Evolutionary conservation across 2,113 vertebrate genomes (phyloP), one percentile per base, ranked within the genome.

Genomic region (Hippocampus barbouri): DNA sequence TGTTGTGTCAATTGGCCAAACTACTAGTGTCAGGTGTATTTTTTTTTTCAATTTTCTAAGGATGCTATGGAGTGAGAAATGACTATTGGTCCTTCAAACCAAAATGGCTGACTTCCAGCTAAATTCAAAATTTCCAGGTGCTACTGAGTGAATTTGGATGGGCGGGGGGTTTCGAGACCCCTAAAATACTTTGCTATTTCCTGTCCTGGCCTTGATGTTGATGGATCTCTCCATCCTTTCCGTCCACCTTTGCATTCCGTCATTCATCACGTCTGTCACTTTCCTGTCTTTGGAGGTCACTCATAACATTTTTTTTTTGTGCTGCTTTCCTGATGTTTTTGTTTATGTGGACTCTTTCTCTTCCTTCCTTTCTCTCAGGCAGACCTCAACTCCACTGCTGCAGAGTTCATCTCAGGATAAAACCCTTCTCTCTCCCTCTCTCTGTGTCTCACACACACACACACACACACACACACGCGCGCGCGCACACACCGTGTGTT

Each of bases 341-440:
- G 23, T 59, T 20, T 59, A 69, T 57, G 45, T n/a, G 34, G 47
- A 47, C 11, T 60, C 40, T 40, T 40, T 47, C 27, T 23, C 23
- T n/a, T 62, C 2, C 71, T 76, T 70, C 62, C 68, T 54, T 73
- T 74, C 79, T 2, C 64, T 85, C 80, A 75, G 81, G 75, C 80
- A 74, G 79, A 41, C 78, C 49, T 79, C 72, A 20, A 34, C 72
- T 25, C 62, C 63, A 59, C 79, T 81, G 84, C 87, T 84, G 87
- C 78, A 68, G 82, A 81, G 90, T 91, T 92, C 88, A 91, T 64
- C 56, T 79, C 60, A 83, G 91, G 89, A 91, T 89, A 88, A 73
- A 43, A 5, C 43, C 30, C 59, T 63, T 61, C 62, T 47, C 76
- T 62, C 60, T 12, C 70, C 20, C 71, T 53, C 64, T 47, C 63